These are phyloP conservation scores for Puffinus mauretanicus DNA, from an alignment of 2,113 vertebrate genomes.

Conservation along the genomic window DNA sequence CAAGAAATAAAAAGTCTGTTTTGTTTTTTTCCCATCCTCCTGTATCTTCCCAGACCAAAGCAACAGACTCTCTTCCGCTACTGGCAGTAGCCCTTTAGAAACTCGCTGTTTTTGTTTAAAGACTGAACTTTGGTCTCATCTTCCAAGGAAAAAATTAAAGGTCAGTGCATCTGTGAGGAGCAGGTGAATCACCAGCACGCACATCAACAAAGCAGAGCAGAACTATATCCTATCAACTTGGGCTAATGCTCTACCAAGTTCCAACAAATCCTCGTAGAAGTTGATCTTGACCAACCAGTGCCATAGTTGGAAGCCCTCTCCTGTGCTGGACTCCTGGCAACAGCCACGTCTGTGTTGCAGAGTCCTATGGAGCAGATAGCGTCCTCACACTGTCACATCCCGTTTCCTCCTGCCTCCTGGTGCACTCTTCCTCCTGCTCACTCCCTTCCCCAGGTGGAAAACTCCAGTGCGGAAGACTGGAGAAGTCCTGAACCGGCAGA, in stretches of 20 bases:
- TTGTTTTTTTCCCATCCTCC: not conserved
- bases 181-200: not conserved
- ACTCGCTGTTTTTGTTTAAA: fast-evolving
- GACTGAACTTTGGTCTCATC: not conserved
- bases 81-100: not conserved
- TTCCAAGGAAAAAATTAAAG: not conserved
- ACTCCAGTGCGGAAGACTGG: not conserved
- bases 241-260: not conserved
- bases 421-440: not conserved
- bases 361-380: not conserved
- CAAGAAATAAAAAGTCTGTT: not conserved
- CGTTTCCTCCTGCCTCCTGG: not conserved
- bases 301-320: not conserved
- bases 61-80: not conserved
- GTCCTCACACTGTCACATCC: not conserved
- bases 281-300: not conserved
- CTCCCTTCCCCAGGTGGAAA: not conserved
- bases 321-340: not conserved
- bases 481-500: not conserved
- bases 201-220: not conserved
- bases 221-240: not conserved
- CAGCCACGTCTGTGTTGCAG: not conserved
- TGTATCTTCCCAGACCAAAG: not conserved
- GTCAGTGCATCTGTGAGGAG: not conserved
- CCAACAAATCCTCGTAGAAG: not conserved